These are phyloP conservation scores for Trichoplusia ni DNA, from an alignment of 1,140 invertebrate genomes.

Conservation along the genomic window DNA sequence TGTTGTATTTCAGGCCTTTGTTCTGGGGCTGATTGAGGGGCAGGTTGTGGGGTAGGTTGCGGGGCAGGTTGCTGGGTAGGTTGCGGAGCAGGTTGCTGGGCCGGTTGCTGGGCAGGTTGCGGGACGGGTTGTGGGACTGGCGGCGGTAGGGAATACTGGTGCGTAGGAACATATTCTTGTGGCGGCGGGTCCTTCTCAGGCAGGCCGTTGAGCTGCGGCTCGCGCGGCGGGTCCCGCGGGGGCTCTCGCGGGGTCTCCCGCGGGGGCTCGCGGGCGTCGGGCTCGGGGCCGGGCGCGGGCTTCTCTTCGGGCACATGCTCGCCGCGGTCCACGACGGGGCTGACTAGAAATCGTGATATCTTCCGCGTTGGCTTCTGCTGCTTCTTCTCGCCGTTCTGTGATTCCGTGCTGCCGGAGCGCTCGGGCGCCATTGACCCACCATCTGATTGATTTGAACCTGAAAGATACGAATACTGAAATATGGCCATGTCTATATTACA, in stretches of 20 bases:
- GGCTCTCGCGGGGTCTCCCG: constrained; percentile 45
- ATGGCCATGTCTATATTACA: not conserved
- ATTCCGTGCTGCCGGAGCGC: constrained; percentile 62
- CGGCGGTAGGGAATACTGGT: constrained; percentile 59
- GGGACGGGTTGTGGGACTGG: constrained; percentile 45
- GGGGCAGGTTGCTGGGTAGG: no score
- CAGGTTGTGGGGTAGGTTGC: no score
- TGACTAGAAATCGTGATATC: constrained; percentile 90
- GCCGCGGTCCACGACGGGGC: constrained; percentile 85
- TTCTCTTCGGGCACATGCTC: constrained; percentile 59
- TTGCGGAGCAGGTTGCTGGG: no score
- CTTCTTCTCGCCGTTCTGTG: constrained; percentile 59
- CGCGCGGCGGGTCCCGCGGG: constrained; percentile 33
- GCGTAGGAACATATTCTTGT: constrained; percentile 58
- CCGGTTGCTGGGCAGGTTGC: no score
- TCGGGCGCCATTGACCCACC: constrained; percentile 62
- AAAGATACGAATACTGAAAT: not conserved
- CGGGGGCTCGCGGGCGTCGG: constrained; percentile 65
- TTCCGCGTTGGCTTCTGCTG: constrained; percentile 83
- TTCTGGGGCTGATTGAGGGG: not conserved
- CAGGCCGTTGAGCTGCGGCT: constrained; percentile 45
- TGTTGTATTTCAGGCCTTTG: not conserved
- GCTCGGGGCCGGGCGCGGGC: constrained; percentile 30
- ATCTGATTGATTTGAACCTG: constrained; percentile 75
- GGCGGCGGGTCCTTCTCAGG: constrained; percentile 48